Base-by-base conservation (phyloP, 1,140 invertebrate species). In the Hypsibius dujardini region DNA sequence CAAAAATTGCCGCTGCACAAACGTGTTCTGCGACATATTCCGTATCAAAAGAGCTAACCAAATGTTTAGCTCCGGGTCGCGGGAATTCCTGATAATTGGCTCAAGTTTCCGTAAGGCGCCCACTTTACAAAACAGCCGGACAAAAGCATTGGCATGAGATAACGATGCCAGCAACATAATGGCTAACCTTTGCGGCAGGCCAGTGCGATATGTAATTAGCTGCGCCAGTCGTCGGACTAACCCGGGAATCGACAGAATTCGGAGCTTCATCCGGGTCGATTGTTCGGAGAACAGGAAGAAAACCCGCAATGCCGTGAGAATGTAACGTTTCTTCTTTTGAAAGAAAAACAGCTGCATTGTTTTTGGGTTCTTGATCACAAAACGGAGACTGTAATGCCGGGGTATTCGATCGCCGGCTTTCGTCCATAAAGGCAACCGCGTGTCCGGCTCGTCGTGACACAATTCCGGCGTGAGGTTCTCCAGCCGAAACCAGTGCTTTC, bases 271-370 rank as follows among this genome's bases (percentile, higher is more conserved):
- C 50, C 50, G 7, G 50, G 50, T 56, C n/a, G 50, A 56, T n/a
- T 56, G 50, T n/a, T 56, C 50, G 7, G 50, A 7, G n/a, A 56
- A 56, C 7, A 56, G 50, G n/a, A 56, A 56, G 7, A 0, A 56
- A n/a, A 56, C n/a, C n/a, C 50, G 7, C 50, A 56, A n/a, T n/a
- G 50, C 50, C 7, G 50, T 56, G 7, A 56, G n/a, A n/a, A 56
- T 56, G n/a, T 56, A 56, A n/a, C 50, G 50, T 56, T 56, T 56
- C 50, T 56, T 56, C n/a, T n/a, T 7, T 56, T 56, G 50, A n/a
- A 56, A 56, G 50, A 56, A 56, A 56, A 12, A 56, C 50, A 56
- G 50, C 50, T 56, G 50, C 50, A 56, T 56, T 7, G 50, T 56
- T 56, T 56, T n/a, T 0, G 50, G 50, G 50, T 56, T n/a, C 50